Base-by-base conservation (phyloP, 1,140 invertebrate species). In the Carposina sasakii region DNA sequence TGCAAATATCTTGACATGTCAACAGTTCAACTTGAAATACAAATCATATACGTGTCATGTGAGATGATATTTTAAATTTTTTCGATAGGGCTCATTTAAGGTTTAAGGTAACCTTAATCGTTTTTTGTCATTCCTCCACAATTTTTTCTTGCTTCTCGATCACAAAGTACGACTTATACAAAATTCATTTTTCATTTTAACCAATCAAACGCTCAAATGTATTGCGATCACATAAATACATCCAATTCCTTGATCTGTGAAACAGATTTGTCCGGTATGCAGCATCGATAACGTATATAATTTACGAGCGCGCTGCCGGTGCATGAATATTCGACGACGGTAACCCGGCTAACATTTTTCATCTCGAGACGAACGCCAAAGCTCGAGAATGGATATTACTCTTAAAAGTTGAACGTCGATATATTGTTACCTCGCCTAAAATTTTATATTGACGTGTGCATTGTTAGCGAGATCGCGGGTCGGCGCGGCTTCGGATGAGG, bases 271-370 rank as follows among this genome's bases (percentile, higher is more conserved):
- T 71, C 63, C 54, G 36, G 22, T 48, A 40, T 31, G 63, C 61
- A 65, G 56, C 61, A 63, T 55, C 63, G 68, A 57, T 58, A 48
- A 67, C 63, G 71, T 63, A 71, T 73, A 76, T 76, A 74, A 77
- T 75, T 77, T 75, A 77, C 70, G 68, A 75, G 58, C 67, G 48
- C 56, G 70, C 62, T 70, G 57, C 61, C 70, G 68, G 65, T 71
- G 74, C 60, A 73, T 75, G 70, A 73, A 76, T 76, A 74, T 78
- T 76, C 75, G 65, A 76, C 65, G 70, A 74, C 33, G 63, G 61
- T 65, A 63, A 66, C 64, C 65, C 57, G 63, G 59, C 61, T 62
- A 73, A 72, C 70, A 76, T 78, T 78, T 77, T 77, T 77, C 74
- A 77, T 75, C 58, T 63, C 48, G 51, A 65, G 61, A 64, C 56